Conservation (phyloP, 2,797 vertebrate species). For the Gorsachius magnificus region DNA sequence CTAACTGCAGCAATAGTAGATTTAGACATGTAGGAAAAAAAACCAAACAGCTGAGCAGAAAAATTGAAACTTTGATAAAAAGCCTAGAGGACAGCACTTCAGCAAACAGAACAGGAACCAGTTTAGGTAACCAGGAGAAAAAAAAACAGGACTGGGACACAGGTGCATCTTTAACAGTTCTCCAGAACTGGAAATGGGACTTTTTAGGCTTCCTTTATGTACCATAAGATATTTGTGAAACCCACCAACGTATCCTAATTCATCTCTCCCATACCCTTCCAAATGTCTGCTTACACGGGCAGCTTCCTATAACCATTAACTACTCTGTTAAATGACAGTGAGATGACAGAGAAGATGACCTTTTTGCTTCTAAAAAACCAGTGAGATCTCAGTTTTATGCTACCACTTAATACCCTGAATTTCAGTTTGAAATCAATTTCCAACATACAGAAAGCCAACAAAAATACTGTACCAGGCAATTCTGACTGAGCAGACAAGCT, state of each 20-base stretch:
- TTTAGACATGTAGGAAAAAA: rapidly evolving
- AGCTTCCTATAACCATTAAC: neutral
- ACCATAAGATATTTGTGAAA: neutral
- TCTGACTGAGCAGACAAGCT: neutral
- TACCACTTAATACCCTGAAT: neutral
- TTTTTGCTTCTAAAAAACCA: neutral
- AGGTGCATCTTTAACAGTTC: neutral
- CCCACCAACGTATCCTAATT: neutral
- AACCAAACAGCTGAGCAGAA: neutral
- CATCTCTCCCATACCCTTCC: neutral
- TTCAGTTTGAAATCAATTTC: neutral
- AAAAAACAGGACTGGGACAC: neutral
- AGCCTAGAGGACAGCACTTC: neutral
- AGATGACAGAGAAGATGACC: neutral
- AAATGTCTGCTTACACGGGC: neutral
- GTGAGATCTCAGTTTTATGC: neutral
- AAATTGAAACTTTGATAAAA: neutral
- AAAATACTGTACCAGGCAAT: neutral
- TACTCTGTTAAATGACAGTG: neutral
- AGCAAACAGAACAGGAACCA: neutral
- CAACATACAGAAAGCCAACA: neutral
- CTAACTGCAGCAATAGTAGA: neutral
- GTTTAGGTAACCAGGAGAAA: neutral
- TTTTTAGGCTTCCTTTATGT: neutral
- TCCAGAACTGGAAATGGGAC: neutral